Base-by-base conservation (phyloP, 2,888 invertebrate species). In the Stenoptilia bipunctidactyla region DNA sequence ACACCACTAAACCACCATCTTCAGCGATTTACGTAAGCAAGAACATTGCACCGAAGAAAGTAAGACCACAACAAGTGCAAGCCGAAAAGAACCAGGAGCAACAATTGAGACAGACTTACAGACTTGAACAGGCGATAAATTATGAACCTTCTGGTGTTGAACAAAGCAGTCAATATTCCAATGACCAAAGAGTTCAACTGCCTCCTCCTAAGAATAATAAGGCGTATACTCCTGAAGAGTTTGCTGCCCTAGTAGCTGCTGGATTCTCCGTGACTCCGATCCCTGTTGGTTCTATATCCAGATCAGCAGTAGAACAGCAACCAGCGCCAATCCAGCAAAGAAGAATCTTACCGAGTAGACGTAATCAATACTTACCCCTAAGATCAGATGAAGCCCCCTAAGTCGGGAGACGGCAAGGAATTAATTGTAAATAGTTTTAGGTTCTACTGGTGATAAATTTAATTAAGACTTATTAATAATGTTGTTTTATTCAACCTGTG, bases 211-310 rank as follows among this genome's bases (percentile, higher is more conserved):
- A 66, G 45, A 85, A 85, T 41, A 82, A 77, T 45, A 83, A 74
- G 46, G 84, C 84, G 1, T 85, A 85, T 42, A 85, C 85, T 38
- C 85, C 82, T 41, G 84, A 85, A 41, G 85, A 85, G 47, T 85
- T 85, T 42, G 72, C 73, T 13, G 84, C 82, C 10, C 59, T 85
- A 43, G 67, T 85, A 33, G 83, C 76, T 9, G 85, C 85, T 42
- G 85, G 85, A 0, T 85, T 84, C 45, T 64, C 85, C 1, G 85
- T 85, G 1, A 85, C 85, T 1, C 85, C 85, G 25, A 66, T 85
- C 30, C 85, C 85, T 39, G 76, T 85, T 1, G 68, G 70, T 27
- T 60, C 73, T 1, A 39, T 58, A 13, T 77, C 83, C 1, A 66
- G 82, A 40, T 74, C 82, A 6, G 66, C 63, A 8, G 48, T 61